Conservation (phyloP, 1,140 invertebrate genomes). For the Amyelois transitella region DNA sequence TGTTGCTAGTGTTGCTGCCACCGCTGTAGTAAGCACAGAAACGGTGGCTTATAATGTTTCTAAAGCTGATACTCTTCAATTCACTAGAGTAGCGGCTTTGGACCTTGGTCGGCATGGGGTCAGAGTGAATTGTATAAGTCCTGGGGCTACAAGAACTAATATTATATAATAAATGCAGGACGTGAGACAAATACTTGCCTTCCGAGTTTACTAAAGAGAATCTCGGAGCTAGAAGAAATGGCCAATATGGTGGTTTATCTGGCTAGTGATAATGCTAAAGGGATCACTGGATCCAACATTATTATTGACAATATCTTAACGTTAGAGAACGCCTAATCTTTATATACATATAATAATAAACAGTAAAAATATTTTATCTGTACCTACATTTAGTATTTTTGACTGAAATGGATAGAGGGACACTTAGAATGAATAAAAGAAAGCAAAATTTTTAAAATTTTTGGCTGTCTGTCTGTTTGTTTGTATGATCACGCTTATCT, state of each 20-base stretch:
- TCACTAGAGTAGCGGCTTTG: slow-evolving; percentile 79
- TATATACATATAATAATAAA: too few relatives aligned
- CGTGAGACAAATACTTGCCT: background rate
- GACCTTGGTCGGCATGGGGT: slow-evolving; percentile 79
- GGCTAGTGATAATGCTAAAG: slow-evolving; percentile 23
- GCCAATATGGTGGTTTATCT: slow-evolving; percentile 21
- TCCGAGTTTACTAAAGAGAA: slow-evolving; percentile 8
- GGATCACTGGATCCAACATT: slow-evolving; percentile 20
- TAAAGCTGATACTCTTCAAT: slow-evolving; percentile 83
- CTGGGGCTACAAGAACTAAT: slow-evolving; percentile 78
- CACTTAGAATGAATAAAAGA: too few relatives aligned
- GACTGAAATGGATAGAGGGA: too few relatives aligned
- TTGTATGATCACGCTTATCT: background rate
- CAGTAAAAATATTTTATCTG: too few relatives aligned
- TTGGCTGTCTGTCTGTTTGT: background rate
- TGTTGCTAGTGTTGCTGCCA: background rate
- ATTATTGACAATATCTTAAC: slow-evolving; percentile 17
- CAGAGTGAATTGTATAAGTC: slow-evolving; percentile 82
- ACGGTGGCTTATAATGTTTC: too few relatives aligned
- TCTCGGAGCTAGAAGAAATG: slow-evolving; percentile 14
- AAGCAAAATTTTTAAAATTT: too few relatives aligned
- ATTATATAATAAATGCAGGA: slow-evolving; percentile 67
- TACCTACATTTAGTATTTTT: too few relatives aligned
- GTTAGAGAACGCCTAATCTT: too few relatives aligned
- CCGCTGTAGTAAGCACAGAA: too few relatives aligned